Conservation (phyloP, 2,888 invertebrate species). For the Dryobotodes eremita region DNA sequence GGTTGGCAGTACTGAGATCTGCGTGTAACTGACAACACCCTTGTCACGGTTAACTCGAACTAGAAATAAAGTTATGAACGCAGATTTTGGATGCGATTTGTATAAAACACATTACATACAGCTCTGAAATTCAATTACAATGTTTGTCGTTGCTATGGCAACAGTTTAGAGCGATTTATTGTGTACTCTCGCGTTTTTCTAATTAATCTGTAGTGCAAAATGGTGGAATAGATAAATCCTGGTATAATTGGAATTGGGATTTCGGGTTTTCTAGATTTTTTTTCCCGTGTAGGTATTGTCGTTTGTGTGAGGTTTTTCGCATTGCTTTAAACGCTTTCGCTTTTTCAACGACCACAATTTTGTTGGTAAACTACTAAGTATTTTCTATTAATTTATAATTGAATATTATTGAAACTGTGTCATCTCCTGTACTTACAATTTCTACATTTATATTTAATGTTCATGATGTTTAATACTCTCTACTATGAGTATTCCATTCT, state of each 20-base stretch:
- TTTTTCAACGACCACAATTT: not conserved
- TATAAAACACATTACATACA: conserved; percentile 58
- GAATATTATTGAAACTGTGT: not conserved
- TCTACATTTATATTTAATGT: no score
- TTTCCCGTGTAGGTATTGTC: not conserved
- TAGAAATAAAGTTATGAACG: conserved; percentile 70
- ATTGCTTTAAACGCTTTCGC: not conserved
- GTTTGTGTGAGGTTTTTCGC: not conserved
- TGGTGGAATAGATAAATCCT: conserved; percentile 49
- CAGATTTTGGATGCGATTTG: conserved; percentile 57
- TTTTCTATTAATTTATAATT: no score
- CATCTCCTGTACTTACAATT: no score
- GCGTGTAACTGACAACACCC: conserved; percentile 76
- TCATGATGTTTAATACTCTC: no score
- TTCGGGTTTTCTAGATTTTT: conserved; percentile 11
- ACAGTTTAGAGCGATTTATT: conserved; percentile 51
- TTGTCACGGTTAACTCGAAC: conserved; percentile 70
- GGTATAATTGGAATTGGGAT: conserved; percentile 40
- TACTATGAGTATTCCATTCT: no score
- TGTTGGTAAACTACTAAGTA: not conserved
- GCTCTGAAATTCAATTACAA: conserved; percentile 62
- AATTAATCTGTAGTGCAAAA: conserved; percentile 58
- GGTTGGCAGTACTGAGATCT: conserved; percentile 49
- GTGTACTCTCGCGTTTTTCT: conserved; percentile 43
- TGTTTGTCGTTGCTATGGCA: conserved; percentile 52